A percentile compares a stretch with the other conserved stretches of the same genome.
Conservation (phyloP, 2,113 vertebrate genomes). For the Aviceda subcristata region DNA sequence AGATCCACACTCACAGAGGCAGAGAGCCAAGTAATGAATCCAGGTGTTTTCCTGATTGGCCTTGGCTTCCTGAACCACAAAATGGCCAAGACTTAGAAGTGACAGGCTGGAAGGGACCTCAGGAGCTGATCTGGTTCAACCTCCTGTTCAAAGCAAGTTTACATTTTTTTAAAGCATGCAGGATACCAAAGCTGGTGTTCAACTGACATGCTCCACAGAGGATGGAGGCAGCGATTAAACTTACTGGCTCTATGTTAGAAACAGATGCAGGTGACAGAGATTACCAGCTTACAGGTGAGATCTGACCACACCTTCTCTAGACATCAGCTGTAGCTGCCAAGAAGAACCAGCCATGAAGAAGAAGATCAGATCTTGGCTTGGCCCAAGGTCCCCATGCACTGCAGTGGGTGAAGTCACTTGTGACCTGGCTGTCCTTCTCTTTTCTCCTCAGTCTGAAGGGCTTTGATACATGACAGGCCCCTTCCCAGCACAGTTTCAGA, state of each 20-base stretch:
- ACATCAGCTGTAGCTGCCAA: neutral
- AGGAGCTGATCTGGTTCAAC: neutral
- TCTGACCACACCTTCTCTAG: neutral
- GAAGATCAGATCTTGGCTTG: neutral
- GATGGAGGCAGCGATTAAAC: neutral
- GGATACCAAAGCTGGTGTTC: neutral
- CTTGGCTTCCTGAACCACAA: neutral
- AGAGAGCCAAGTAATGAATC: neutral
- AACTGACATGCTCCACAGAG: neutral
- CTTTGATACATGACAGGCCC: accelerated
- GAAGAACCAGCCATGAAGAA: neutral
- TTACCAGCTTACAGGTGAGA: accelerated
- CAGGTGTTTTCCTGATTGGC: neutral
- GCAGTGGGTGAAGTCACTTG: neutral
- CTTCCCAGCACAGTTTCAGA: neutral
- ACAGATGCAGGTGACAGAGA: neutral
- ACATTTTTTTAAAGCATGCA: neutral
- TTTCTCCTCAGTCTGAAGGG: neutral
- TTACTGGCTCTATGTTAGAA: neutral
- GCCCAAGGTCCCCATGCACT: neutral
- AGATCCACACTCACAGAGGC: neutral
- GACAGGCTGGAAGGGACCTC: neutral
- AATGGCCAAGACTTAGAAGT: neutral
- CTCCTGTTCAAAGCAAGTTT: neutral
- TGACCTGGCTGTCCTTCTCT: accelerated